phyloP scores from a whole-genome alignment of 2,888 invertebrate genomes.

The Nemurella pictetii region DNA sequence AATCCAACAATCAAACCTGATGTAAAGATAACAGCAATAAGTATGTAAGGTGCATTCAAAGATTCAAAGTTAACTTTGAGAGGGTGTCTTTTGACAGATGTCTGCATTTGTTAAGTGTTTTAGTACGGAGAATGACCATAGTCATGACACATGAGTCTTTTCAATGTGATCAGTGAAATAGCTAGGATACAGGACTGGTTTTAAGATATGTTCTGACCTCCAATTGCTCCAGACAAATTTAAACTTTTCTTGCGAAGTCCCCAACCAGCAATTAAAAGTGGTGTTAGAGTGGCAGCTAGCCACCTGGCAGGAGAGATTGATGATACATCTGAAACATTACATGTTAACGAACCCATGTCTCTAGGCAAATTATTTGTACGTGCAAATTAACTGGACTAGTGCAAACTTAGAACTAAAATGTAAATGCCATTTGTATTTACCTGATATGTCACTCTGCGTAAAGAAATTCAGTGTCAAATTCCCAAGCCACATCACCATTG shows the following conservation, averaged over 20 bases:
- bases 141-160: too few relatives aligned
- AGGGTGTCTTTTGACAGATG: not conserved
- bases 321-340: constrained; percentile 57
- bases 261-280: constrained; percentile 66
- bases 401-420: too few relatives aligned
- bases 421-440: too few relatives aligned
- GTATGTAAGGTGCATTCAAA: constrained; percentile 40
- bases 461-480: constrained; percentile 60
- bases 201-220: too few relatives aligned
- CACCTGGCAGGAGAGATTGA: constrained; percentile 68
- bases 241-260: constrained; percentile 71
- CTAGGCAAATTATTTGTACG: not conserved
- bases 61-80: not conserved
- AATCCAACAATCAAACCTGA: constrained; percentile 75
- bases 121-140: not conserved
- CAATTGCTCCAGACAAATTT: constrained; percentile 68
- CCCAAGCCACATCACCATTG: constrained; percentile 74
- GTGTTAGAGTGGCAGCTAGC: constrained; percentile 65
- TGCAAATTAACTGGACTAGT: too few relatives aligned
- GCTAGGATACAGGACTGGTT: too few relatives aligned
- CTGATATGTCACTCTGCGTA: constrained; percentile 18
- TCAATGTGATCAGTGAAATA: not conserved
- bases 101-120: too few relatives aligned
- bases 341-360: not conserved
- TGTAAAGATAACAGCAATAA: too few relatives aligned